Evolutionary conservation across 2,113 vertebrate species (phyloP).

Genomic region (Athene noctua): DNA sequence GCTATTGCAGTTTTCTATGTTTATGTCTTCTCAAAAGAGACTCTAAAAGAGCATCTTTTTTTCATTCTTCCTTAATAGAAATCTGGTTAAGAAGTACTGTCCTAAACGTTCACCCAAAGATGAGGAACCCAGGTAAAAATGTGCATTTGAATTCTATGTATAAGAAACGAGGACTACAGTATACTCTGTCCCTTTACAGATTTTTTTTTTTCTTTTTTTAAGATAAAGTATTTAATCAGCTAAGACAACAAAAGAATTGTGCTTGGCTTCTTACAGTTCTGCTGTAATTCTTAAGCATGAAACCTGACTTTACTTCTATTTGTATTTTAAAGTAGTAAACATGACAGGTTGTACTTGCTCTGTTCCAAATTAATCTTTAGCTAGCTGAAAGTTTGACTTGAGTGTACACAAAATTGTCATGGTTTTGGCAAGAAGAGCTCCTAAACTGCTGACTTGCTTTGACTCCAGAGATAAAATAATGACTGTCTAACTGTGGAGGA

Average conservation of each 20-base stretch:
- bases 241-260: background rate
- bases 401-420: background rate
- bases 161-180: background rate
- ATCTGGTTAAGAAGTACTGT: constrained; percentile 96
- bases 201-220: background rate
- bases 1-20: background rate
- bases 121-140: constrained; percentile 92
- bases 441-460: background rate
- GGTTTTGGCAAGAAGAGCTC: background rate
- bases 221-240: background rate
- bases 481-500: background rate
- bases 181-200: background rate
- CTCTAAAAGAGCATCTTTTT: background rate
- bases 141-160: background rate
- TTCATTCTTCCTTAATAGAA: constrained; percentile 74
- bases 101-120: constrained; percentile 95
- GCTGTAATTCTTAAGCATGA: background rate
- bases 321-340: background rate
- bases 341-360: background rate
- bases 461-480: background rate
- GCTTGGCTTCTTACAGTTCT: background rate
- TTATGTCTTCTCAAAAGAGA: background rate
- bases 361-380: background rate
- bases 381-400: background rate
- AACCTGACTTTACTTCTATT: background rate